Conservation (phyloP, 2,888 invertebrate genomes). For the Dendrolimus houi region DNA sequence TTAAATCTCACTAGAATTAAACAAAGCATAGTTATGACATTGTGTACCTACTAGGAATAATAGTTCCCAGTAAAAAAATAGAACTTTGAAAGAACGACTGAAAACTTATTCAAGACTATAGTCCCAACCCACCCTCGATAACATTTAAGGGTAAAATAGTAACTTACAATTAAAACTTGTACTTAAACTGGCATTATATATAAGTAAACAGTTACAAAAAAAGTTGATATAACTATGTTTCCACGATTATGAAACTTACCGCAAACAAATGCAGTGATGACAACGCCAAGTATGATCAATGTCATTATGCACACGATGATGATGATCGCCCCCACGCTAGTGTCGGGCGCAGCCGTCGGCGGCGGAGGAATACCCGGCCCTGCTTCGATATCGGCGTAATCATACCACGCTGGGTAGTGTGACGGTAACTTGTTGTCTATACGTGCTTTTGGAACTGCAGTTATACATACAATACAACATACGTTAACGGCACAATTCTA, state of each 20-base stretch:
- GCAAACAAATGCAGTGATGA: slow-evolving; percentile 27
- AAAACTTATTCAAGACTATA: no score
- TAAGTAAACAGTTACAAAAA: no score
- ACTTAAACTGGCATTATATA: no score
- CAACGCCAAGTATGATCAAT: slow-evolving; percentile 25
- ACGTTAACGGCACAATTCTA: no score
- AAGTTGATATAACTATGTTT: neutral
- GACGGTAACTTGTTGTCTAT: slow-evolving; percentile 49
- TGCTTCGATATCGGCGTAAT: slow-evolving; percentile 43
- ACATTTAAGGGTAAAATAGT: slow-evolving; percentile 6
- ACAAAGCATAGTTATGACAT: neutral
- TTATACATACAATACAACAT: neutral
- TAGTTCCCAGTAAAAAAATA: no score
- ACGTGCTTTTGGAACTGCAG: slow-evolving; percentile 39
- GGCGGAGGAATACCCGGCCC: slow-evolving; percentile 20
- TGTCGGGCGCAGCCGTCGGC: slow-evolving; percentile 33
- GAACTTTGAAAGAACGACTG: no score
- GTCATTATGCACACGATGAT: slow-evolving; percentile 26
- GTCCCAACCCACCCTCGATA: no score
- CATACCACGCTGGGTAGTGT: slow-evolving; percentile 55
- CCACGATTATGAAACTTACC: slow-evolving; percentile 21
- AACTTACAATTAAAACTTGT: slow-evolving; percentile 8
- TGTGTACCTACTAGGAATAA: no score
- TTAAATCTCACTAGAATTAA: slow-evolving; percentile 28
- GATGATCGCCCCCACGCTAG: slow-evolving; percentile 29